Evolutionary conservation across 2,888 invertebrate species (phyloP).

Genomic region (Orgyia antiqua): DNA sequence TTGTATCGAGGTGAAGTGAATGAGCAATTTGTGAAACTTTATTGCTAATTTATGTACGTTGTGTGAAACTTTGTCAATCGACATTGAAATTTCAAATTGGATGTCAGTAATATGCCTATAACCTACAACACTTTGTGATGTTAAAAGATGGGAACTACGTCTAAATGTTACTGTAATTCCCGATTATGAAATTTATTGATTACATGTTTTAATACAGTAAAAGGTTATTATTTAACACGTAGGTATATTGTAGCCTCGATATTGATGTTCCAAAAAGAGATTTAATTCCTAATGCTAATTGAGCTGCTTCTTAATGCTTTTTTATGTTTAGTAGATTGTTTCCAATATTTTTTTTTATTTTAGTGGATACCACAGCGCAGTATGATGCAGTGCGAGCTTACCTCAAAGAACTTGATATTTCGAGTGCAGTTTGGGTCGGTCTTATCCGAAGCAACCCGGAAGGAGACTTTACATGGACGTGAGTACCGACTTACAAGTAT

Average conservation of each 20-base stretch:
- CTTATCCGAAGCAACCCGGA: conserved; percentile 84
- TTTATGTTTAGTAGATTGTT: no score
- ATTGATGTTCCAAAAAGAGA: no score
- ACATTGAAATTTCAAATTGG: conserved; percentile 11
- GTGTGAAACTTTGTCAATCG: conserved; percentile 11
- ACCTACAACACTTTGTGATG: no score
- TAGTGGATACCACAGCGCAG: conserved; percentile 87
- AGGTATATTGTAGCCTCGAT: no score
- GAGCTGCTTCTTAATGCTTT: no score
- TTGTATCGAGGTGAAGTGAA: conserved; percentile 31
- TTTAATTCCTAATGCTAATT: no score
- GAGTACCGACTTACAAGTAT: conserved; percentile 61
- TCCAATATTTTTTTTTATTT: conserved; percentile 55
- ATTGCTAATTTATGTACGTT: conserved; percentile 24
- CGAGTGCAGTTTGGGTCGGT: conserved; percentile 88
- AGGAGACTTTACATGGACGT: conserved; percentile 88
- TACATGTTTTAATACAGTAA: no score
- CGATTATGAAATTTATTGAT: no score
- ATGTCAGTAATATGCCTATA: no score
- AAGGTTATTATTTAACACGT: no score
- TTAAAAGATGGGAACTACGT: no score
- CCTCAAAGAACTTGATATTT: conserved; percentile 86
- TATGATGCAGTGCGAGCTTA: conserved; percentile 88
- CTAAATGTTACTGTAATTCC: no score
- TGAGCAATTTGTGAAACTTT: conserved; percentile 29